Base-by-base conservation (phyloP, 2,113 vertebrate genomes). In the Nannobrachium achirus region DNA sequence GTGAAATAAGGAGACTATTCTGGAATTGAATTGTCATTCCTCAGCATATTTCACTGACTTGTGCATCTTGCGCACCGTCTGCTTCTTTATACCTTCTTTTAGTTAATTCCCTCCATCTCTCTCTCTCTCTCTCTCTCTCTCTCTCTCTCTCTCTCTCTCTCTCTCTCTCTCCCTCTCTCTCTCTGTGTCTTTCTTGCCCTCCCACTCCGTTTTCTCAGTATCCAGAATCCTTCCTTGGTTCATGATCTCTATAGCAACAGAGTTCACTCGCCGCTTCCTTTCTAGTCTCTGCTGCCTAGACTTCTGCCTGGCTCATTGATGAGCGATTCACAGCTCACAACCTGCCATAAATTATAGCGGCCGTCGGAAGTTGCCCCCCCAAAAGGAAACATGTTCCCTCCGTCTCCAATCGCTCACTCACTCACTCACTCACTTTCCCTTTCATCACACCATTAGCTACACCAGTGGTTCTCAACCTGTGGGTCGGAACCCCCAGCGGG, bases 1-100 rank as follows among this genome's bases (percentile, higher is more conserved):
- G 79, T 81, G 4, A 71, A 78, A 63, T 58, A n/a, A 15, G 66
- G 39, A 25, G 4, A 57, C 63, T 41, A 48, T 48, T 59, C 15
- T 11, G 18, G 45, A 60, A 57, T 58, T 74, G 1, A 18, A 63
- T 60, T 61, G 58, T 48, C 59, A 13, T 64, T 8, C 45, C 10
- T 5, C 45, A n/a, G 11, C 45, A 7, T 11, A 14, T 48, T 14
- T 42, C 39, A 38, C 18, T 39, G 52, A 56, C 14, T 48, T 16
- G 9, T 25, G 69, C 4, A 13, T 56, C 19, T 48, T 11, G 44
- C 13, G 44, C 45, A 14, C 45, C 42, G 9, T 48, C n/a, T 48
- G 45, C 14, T 2, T 14, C 45, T 33, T 33, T 4, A 33, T 33
- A 33, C 25, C 25, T 33, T 33, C 25, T 33, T 33, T 33, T 33